These are phyloP conservation scores for Tuberolachnus salignus DNA, from an alignment of 2,888 invertebrate species.

Conservation along the genomic window DNA sequence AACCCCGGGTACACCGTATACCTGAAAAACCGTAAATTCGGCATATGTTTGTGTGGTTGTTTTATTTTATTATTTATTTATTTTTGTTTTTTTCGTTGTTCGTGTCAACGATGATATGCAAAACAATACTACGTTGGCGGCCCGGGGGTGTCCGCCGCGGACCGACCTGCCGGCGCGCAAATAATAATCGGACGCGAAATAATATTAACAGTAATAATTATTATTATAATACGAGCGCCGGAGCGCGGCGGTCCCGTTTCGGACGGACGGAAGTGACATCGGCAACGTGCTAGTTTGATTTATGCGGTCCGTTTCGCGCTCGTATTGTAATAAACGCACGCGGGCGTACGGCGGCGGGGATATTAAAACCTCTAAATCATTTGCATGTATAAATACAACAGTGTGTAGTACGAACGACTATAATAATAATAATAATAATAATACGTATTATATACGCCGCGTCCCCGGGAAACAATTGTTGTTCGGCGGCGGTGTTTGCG, in stretches of 20 bases:
- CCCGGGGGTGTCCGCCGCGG: slow-evolving; percentile 3
- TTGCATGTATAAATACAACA: slow-evolving; percentile 41
- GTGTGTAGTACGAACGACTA: too few species aligned
- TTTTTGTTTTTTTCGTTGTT: background rate
- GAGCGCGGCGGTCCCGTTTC: background rate
- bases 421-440: too few species aligned
- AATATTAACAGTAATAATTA: background rate
- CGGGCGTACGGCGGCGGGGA: background rate
- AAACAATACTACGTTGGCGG: background rate
- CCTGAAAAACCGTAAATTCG: too few species aligned
- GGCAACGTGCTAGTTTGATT: slow-evolving; percentile 55
- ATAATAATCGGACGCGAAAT: slow-evolving; percentile 29
- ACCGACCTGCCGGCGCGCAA: slow-evolving; percentile 24
- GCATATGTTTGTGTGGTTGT: too few species aligned
- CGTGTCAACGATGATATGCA: background rate
- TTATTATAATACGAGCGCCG: background rate
- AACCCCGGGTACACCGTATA: too few species aligned
- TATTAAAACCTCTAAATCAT: slow-evolving; percentile 56
- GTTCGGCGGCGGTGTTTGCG: background rate
- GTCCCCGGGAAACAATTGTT: slow-evolving; percentile 36
- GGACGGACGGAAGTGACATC: slow-evolving; percentile 52
- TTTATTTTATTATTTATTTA: too few species aligned
- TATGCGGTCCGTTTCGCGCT: slow-evolving; percentile 47
- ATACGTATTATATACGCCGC: too few species aligned
- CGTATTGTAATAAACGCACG: slow-evolving; percentile 24